Conservation (phyloP, 2,113 vertebrate species). For the Ochotona princeps region DNA sequence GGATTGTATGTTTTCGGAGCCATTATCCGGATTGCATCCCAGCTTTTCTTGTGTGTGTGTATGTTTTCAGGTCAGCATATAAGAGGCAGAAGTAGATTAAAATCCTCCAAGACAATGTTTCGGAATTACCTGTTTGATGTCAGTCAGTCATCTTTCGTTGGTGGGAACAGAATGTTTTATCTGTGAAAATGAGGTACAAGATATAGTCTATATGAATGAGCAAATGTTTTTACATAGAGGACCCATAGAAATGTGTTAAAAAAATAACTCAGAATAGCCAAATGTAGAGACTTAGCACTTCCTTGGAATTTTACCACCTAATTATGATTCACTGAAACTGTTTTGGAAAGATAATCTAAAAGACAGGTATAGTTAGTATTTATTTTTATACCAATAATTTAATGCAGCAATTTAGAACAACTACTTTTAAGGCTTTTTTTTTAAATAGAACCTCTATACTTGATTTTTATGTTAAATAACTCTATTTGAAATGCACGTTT, state of each 20-base stretch:
- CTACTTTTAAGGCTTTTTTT: not conserved
- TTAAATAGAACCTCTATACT: too few species aligned
- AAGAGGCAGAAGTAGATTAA: not conserved
- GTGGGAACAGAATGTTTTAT: not conserved
- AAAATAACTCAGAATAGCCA: not conserved
- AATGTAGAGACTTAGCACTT: not conserved
- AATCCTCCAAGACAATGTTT: conserved; percentile 28
- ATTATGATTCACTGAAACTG: not conserved
- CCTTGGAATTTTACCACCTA: conserved; percentile 15
- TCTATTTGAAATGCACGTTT: too few species aligned
- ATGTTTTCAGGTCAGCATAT: not conserved
- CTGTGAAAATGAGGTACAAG: conserved; percentile 20
- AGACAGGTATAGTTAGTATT: not conserved
- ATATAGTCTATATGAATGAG: not conserved
- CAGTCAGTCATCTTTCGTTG: not conserved
- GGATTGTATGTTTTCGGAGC: not conserved
- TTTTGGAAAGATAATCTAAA: not conserved
- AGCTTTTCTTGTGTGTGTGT: not conserved
- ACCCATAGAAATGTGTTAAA: not conserved
- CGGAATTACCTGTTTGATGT: conserved; percentile 10
- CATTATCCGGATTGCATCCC: not conserved
- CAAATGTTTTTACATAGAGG: not conserved
- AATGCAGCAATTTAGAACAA: not conserved
- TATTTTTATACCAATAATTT: not conserved
- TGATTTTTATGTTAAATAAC: too few species aligned